Conservation (phyloP, 1,140 invertebrate genomes). For the Ostrea denselamellosa region DNA sequence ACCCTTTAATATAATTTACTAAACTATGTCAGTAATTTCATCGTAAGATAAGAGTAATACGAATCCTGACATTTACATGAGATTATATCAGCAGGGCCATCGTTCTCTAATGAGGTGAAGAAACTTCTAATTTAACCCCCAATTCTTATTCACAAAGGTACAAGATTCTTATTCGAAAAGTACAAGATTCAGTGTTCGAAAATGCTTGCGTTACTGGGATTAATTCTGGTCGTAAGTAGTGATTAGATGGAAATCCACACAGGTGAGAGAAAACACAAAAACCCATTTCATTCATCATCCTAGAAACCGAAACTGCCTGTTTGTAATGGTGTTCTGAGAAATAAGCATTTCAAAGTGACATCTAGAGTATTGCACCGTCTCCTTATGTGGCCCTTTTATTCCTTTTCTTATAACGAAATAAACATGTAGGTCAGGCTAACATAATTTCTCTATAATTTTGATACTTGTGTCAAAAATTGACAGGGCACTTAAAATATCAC, state of each 20-base stretch:
- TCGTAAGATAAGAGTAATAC: background rate
- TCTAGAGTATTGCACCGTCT: background rate
- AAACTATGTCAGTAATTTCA: constrained; percentile 19
- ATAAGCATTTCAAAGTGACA: too few relatives aligned
- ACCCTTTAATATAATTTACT: background rate
- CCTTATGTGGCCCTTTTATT: background rate
- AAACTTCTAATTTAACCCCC: constrained; percentile 14
- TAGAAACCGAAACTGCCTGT: background rate
- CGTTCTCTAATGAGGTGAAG: background rate
- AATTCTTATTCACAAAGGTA: background rate
- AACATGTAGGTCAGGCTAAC: background rate
- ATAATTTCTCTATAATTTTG: background rate
- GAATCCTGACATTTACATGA: background rate
- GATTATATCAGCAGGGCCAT: background rate
- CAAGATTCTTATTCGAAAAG: background rate
- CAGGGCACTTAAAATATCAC: background rate
- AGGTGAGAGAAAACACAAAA: background rate
- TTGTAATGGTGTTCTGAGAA: too few relatives aligned
- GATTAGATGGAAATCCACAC: background rate
- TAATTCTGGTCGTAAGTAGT: background rate
- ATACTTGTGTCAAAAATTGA: background rate
- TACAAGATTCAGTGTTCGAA: background rate
- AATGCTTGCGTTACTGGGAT: background rate
- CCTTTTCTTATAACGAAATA: too few relatives aligned
- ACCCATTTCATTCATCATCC: background rate